Conservation (phyloP, 2,797 vertebrate genomes). For the Urocyon cinereoargenteus region DNA sequence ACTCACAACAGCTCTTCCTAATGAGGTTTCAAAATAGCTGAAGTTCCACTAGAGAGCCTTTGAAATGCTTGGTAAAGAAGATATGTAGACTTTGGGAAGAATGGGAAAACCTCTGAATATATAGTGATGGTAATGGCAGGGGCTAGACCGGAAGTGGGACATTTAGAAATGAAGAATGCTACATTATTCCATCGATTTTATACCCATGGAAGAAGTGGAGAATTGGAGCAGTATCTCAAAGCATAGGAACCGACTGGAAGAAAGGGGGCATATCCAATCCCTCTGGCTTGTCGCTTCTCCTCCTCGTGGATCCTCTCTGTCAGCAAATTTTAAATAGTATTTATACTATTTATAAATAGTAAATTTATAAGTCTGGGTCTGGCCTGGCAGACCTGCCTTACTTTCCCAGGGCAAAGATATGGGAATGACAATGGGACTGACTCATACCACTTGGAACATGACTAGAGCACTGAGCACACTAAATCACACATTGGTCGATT, state of each 20-base stretch:
- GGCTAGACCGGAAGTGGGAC: background rate
- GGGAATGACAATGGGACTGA: background rate
- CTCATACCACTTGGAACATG: background rate
- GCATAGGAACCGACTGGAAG: background rate
- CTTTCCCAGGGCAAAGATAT: background rate
- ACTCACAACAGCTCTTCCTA: background rate
- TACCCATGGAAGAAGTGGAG: background rate
- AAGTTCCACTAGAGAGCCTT: background rate
- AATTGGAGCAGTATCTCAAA: background rate
- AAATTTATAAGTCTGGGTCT: no score
- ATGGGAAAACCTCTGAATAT: background rate
- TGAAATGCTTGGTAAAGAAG: background rate
- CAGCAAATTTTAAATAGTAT: background rate
- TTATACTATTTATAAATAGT: no score
- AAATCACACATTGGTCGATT: background rate
- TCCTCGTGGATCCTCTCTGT: background rate
- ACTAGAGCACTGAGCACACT: background rate
- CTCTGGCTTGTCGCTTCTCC: background rate
- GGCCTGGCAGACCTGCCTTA: no score
- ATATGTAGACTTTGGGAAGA: background rate
- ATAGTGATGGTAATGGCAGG: background rate
- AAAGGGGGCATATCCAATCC: background rate
- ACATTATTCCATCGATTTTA: background rate
- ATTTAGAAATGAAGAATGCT: background rate
- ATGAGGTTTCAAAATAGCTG: constrained; percentile 18